A percentile compares a stretch with the other conserved stretches of the same genome.
These are phyloP conservation scores for Schrankia costaestrigalis DNA, from an alignment of 2,888 invertebrate species.

Conservation along the genomic window DNA sequence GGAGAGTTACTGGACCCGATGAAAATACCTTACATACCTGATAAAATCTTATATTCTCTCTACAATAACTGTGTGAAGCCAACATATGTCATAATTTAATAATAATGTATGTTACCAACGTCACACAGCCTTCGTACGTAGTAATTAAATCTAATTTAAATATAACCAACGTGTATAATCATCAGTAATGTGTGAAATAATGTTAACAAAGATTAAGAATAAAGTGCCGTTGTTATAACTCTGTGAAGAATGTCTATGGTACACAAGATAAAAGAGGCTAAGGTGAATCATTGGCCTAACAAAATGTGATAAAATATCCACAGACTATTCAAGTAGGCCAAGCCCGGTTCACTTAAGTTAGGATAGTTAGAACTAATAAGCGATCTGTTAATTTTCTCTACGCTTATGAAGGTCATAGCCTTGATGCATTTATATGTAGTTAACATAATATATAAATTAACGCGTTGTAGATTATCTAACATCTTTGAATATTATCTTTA, in stretches of 20 bases:
- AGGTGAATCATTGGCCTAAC: conserved; percentile 48
- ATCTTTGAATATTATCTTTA: no score
- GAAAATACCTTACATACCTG: no score
- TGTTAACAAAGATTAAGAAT: conserved; percentile 20
- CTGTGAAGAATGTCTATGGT: conserved; percentile 30
- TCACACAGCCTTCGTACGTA: conserved; percentile 10
- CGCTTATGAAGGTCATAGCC: conserved; percentile 31
- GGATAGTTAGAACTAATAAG: conserved; percentile 28
- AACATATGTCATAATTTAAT: background rate
- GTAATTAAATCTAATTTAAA: conserved; percentile 21
- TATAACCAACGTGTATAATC: conserved; percentile 3
- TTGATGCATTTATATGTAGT: conserved; percentile 6
- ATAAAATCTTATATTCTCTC: no score
- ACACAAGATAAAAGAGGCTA: conserved; percentile 41
- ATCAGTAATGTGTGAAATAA: conserved; percentile 7
- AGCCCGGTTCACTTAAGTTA: conserved; percentile 31
- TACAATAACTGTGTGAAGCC: no score
- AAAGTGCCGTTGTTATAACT: conserved; percentile 19
- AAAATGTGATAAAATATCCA: conserved; percentile 50
- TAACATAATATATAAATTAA: background rate
- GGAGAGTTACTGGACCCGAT: no score
- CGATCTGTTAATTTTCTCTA: conserved; percentile 29
- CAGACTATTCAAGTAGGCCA: conserved; percentile 49
- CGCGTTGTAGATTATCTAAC: no score
- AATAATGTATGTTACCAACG: background rate